Conservation (phyloP, 2,888 invertebrate species). For the Philopedon plagiatum region DNA sequence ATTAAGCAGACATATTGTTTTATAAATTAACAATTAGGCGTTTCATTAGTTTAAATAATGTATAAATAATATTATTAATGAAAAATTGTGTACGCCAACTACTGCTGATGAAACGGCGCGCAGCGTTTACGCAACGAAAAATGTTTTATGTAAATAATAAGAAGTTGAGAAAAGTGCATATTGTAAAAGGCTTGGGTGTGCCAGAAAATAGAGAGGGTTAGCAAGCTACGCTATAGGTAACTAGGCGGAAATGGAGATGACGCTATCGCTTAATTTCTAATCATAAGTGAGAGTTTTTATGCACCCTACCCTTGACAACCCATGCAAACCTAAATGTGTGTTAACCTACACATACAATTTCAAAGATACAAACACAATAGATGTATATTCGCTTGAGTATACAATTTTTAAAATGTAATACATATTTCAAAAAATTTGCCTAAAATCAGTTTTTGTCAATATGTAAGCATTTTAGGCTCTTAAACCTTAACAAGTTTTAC, state of each 20-base stretch:
- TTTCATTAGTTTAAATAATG: background rate
- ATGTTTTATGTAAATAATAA: slow-evolving; percentile 10
- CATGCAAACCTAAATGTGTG: too few relatives aligned
- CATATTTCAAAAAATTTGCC: too few relatives aligned
- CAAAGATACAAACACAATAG: too few relatives aligned
- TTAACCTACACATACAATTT: too few relatives aligned
- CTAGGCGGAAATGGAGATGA: background rate
- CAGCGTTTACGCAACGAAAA: slow-evolving; percentile 16
- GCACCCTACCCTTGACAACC: too few relatives aligned
- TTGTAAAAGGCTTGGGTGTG: background rate
- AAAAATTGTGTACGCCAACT: background rate
- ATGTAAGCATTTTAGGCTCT: too few relatives aligned
- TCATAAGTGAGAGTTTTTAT: too few relatives aligned
- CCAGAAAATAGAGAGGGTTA: background rate
- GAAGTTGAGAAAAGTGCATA: slow-evolving; percentile 9
- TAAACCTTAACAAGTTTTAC: too few relatives aligned
- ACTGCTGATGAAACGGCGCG: slow-evolving; percentile 1
- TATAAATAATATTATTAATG: background rate
- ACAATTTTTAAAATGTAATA: too few relatives aligned
- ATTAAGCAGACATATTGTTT: background rate
- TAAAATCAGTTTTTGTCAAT: too few relatives aligned
- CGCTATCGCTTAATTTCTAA: too few relatives aligned
- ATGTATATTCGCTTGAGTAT: too few relatives aligned
- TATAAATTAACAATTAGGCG: background rate
- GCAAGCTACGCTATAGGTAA: background rate